Base-by-base conservation (phyloP, 2,888 invertebrate species). In the Aradus depressus region DNA sequence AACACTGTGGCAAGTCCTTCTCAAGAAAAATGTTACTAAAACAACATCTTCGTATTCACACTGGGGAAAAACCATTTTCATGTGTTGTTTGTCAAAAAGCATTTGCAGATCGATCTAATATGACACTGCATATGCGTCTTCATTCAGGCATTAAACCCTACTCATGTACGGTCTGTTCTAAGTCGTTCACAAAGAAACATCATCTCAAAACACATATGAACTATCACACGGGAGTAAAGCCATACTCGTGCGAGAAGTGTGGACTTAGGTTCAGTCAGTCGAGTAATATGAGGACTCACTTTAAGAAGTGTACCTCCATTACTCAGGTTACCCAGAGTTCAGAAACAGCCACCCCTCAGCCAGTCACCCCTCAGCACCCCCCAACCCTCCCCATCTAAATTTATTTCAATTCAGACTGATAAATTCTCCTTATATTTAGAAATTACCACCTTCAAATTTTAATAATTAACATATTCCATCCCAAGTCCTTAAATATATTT, bases 211-310 rank as follows among this genome's bases (percentile, higher is more conserved):
- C 86, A 0, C 87, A 88, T 65, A 74, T 87, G 63, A 86, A 87
- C 67, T 86, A 84, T 64, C 87, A 88, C 66, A 84, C 85, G 0
- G 87, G 87, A 0, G 77, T 81, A 47, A 85, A 87, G 63, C 87
- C 87, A 0, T 87, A 87, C 64, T 71, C 75, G n/a, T 82, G 81
- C 62, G 56, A 64, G 52, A 75, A 75, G 59, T 88, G 87, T 65
- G 79, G 79, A 12, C 73, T 86, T 32, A 76, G 81, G 10, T 88
- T 88, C 65, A 85, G 86, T 0, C 87, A 87, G 67, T 85, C 85
- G 42, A 85, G 85, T 60, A 88, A 88, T 63, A 88, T 87, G 87
- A 74, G 87, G 58, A 88, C 87, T 1, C 87, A 88, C 64, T 76
- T 78, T 63, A 86, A 87, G 67, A 87, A 86, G 65, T 88, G 87